A percentile compares a stretch with the other conserved stretches of the same genome.
Conservation (phyloP, 2,888 invertebrate genomes). For the Leptinotarsa peninsularis region DNA sequence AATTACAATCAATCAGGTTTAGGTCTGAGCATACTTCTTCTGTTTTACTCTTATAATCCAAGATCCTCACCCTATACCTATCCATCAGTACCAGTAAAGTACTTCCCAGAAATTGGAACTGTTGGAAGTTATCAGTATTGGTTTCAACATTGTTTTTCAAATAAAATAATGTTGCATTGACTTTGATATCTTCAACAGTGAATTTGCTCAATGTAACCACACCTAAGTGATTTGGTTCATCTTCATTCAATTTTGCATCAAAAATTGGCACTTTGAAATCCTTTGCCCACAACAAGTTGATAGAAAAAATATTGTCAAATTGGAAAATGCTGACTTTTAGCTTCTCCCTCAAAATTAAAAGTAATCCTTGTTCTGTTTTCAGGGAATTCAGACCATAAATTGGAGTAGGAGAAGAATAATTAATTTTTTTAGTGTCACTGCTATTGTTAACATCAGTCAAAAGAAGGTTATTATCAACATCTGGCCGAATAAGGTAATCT, state of each 20-base stretch:
- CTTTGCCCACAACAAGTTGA: constrained; percentile 25
- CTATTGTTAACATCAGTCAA: constrained; percentile 34
- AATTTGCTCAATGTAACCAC: constrained; percentile 40
- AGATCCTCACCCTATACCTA: constrained; percentile 41
- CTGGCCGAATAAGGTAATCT: constrained; percentile 46
- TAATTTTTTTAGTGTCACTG: constrained; percentile 23
- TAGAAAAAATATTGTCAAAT: constrained; percentile 27
- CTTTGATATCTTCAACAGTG: constrained; percentile 42
- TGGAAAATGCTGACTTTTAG: constrained; percentile 33
- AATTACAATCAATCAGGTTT: constrained; percentile 49
- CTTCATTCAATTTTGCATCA: constrained; percentile 48
- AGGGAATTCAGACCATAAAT: constrained; percentile 40
- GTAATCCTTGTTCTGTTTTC: constrained; percentile 27
- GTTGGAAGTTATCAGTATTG: constrained; percentile 41
- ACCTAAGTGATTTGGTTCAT: constrained; percentile 39
- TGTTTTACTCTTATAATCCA: constrained; percentile 42
- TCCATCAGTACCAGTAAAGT: constrained; percentile 46
- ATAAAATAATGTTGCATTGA: constrained; percentile 32
- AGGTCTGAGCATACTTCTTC: constrained; percentile 44
- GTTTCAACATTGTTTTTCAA: constrained; percentile 27
- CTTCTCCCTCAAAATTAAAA: constrained; percentile 45
- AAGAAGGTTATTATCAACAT: constrained; percentile 40
- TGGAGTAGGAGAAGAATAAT: constrained; percentile 28
- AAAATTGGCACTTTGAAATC: constrained; percentile 36
- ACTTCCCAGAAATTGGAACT: constrained; percentile 46